phyloP scores from a whole-genome alignment of 2,888 invertebrate species.

The Stenurella melanura region DNA sequence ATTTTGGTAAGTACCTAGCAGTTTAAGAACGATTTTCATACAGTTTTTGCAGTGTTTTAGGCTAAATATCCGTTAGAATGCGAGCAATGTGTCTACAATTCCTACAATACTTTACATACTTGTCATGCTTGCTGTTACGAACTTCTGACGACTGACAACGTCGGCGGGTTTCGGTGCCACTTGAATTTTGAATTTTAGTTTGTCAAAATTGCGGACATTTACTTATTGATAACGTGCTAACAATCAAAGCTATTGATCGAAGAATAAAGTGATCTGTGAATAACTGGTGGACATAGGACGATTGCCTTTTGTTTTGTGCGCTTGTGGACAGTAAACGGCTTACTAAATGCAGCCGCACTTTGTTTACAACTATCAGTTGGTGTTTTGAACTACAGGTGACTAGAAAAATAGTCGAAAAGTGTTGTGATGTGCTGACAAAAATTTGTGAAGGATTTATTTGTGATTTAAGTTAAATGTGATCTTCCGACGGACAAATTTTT shows the following conservation, averaged over 20 bases:
- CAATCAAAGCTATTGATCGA: constrained; percentile 39
- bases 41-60: constrained; percentile 77
- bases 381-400: constrained; percentile 46
- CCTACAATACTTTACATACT: constrained; percentile 87
- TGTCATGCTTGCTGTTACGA: constrained; percentile 82
- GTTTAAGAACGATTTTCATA: constrained; percentile 78
- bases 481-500: constrained; percentile 44
- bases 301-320: constrained; percentile 58
- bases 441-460: constrained; percentile 38
- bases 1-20: constrained; percentile 83
- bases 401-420: constrained; percentile 45
- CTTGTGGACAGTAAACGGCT: constrained; percentile 54
- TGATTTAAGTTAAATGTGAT: constrained; percentile 44
- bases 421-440: constrained; percentile 42
- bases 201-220: constrained; percentile 51
- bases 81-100: constrained; percentile 84
- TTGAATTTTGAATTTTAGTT: constrained; percentile 67
- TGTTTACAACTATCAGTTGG: constrained; percentile 59
- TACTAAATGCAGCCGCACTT: constrained; percentile 56
- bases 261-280: constrained; percentile 55
- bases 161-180: constrained; percentile 70
- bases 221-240: constrained; percentile 45
- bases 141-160: constrained; percentile 70
- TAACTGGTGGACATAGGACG: constrained; percentile 60
- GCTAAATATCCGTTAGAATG: constrained; percentile 82